Evolutionary conservation across 2,888 invertebrate species (phyloP).

Genomic region (Pyrocoelia pectoralis): DNA sequence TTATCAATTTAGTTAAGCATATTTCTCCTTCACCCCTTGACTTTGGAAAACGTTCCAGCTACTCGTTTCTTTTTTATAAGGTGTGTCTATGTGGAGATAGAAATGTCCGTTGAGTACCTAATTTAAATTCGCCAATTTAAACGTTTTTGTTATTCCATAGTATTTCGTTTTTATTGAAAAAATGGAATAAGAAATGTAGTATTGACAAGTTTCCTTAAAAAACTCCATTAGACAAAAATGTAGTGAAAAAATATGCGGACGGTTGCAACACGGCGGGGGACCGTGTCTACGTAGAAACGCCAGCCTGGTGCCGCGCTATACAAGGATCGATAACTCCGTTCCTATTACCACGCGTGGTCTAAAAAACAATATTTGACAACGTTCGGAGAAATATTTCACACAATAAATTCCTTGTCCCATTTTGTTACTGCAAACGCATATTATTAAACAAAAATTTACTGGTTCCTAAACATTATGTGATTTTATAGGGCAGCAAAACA

Average conservation of each 20-base stretch:
- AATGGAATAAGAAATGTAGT: too few relatives aligned
- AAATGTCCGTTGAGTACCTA: too few relatives aligned
- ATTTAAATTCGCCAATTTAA: too few relatives aligned
- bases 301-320: constrained; percentile 38
- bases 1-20: too few relatives aligned
- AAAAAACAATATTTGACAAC: constrained; percentile 21
- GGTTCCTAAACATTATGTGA: constrained; percentile 12
- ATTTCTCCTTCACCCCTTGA: too few relatives aligned
- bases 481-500: constrained; percentile 82
- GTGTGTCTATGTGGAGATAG: too few relatives aligned
- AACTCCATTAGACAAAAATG: too few relatives aligned
- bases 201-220: too few relatives aligned
- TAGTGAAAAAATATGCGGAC: constrained; percentile 22
- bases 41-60: too few relatives aligned
- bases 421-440: neutral
- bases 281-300: constrained; percentile 42
- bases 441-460: neutral
- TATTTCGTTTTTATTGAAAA: neutral
- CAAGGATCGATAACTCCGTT: constrained; percentile 32
- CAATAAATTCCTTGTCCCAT: neutral
- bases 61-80: too few relatives aligned
- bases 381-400: neutral
- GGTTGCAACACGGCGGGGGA: constrained; percentile 33
- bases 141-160: too few relatives aligned
- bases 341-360: constrained; percentile 26